These are phyloP conservation scores for Atractosteus spatula DNA, from an alignment of 2,113 vertebrate species.

Conservation along the genomic window DNA sequence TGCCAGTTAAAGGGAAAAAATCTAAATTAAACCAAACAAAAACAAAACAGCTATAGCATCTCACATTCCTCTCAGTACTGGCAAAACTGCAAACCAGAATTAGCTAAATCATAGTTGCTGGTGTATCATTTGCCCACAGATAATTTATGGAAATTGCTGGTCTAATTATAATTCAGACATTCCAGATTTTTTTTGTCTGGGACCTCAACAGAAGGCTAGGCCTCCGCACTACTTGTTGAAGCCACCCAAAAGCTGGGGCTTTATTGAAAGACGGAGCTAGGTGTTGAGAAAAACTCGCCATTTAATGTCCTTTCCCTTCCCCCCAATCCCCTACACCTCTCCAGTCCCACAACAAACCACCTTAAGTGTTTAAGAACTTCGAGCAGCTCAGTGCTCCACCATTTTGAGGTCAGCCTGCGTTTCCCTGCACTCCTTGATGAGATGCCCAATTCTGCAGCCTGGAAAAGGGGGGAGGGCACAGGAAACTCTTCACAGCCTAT, in stretches of 20 bases:
- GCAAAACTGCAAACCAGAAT: too few species aligned
- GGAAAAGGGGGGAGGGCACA: constrained; percentile 64
- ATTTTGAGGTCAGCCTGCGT: constrained; percentile 48
- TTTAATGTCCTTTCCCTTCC: constrained; percentile 25
- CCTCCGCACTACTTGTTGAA: constrained; percentile 36
- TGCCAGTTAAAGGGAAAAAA: too few species aligned
- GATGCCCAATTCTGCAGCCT: constrained; percentile 62
- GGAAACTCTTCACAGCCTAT: constrained; percentile 61
- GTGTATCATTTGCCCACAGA: too few species aligned
- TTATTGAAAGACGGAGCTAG: constrained; percentile 54
- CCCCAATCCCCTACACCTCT: constrained; percentile 20
- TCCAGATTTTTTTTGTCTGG: not conserved
- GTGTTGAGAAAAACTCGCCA: constrained; percentile 39
- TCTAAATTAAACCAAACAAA: too few species aligned
- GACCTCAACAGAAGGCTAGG: constrained; percentile 41
- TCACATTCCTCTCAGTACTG: too few species aligned
- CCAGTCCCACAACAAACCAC: constrained; percentile 18
- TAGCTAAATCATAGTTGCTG: too few species aligned
- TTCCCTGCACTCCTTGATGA: constrained; percentile 46
- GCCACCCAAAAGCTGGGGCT: constrained; percentile 39
- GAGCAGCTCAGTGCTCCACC: constrained; percentile 39
- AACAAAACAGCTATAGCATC: too few species aligned
- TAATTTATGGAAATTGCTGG: not conserved
- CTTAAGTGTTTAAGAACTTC: constrained; percentile 7
- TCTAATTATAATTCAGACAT: constrained; percentile 9